These are phyloP conservation scores for Caiman crocodilus DNA, from an alignment of 2,797 vertebrate species.

Conservation along the genomic window DNA sequence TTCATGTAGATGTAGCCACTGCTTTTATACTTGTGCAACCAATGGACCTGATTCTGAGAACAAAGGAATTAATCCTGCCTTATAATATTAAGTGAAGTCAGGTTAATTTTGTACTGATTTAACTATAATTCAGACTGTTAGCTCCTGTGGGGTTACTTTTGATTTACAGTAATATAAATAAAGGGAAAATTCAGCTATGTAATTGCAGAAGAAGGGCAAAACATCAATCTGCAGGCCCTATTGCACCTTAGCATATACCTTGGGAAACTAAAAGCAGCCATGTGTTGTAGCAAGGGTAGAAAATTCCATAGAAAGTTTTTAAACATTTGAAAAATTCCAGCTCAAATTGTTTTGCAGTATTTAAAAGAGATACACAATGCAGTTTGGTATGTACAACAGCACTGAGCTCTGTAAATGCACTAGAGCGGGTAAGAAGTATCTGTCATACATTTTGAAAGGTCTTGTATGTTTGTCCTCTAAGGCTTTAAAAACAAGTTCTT, in stretches of 20 bases:
- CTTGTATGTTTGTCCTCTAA: slow-evolving; percentile 2
- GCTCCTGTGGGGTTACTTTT: background rate
- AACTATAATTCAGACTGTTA: too few species aligned
- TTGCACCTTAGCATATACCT: background rate
- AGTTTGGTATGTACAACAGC: slow-evolving; percentile 6
- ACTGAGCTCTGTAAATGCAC: slow-evolving; percentile 9
- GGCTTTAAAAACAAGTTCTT: background rate
- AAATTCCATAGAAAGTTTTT: background rate
- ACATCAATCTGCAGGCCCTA: background rate
- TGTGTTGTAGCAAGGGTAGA: background rate
- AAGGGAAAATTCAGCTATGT: background rate
- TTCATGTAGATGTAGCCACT: too few species aligned
- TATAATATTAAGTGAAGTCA: too few species aligned
- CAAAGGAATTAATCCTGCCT: too few species aligned
- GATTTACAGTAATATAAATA: background rate
- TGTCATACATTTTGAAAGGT: background rate
- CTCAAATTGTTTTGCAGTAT: slow-evolving; percentile 18
- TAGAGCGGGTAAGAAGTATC: background rate
- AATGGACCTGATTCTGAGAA: background rate
- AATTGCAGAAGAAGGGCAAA: background rate
- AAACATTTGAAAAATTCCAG: background rate
- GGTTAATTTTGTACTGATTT: too few species aligned
- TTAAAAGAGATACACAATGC: background rate
- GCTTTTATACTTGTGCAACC: background rate
- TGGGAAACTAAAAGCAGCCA: background rate